Percentiles rank a stretch among this genome's conserved stretches.
Evolutionary conservation across 1,140 invertebrate genomes (phyloP).

Genomic region (Drosophila neocordata): DNA sequence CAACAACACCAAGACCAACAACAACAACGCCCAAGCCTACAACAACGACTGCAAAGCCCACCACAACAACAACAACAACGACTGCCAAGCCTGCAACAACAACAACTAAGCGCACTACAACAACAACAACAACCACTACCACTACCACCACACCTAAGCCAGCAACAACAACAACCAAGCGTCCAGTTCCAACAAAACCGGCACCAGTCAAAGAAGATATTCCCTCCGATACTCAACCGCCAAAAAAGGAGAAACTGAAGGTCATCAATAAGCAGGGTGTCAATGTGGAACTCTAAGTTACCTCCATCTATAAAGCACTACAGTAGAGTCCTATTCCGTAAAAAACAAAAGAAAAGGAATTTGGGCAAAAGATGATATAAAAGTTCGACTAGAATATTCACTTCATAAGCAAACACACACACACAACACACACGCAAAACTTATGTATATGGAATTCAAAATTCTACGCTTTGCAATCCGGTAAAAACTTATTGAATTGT

Average conservation of each 20-base stretch:
- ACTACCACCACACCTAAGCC: slow-evolving; percentile 59
- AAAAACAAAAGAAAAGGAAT: neutral
- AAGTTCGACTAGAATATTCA: neutral
- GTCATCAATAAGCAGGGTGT: slow-evolving; percentile 85
- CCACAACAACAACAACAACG: slow-evolving; percentile 49
- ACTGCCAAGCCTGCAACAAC: slow-evolving; percentile 46
- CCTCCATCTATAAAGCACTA: neutral
- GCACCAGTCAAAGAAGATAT: slow-evolving; percentile 85
- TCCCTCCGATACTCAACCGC: slow-evolving; percentile 84
- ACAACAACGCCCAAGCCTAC: slow-evolving; percentile 31
- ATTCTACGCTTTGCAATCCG: neutral
- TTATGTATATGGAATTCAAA: neutral
- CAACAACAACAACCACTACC: slow-evolving; percentile 48
- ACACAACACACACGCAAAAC: neutral
- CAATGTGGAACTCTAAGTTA: slow-evolving; percentile 75
- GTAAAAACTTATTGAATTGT: neutral
- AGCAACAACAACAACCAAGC: slow-evolving; percentile 58
- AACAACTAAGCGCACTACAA: slow-evolving; percentile 43
- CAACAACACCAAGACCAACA: slow-evolving; percentile 18
- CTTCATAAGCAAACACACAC: neutral
- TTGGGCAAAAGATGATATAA: neutral
- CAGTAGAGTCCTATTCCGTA: neutral
- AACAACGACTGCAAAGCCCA: slow-evolving; percentile 42
- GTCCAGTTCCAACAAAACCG: slow-evolving; percentile 71
- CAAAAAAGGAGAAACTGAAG: slow-evolving; percentile 84